Base-by-base conservation (phyloP, 2,113 vertebrate species). In the Gnathonemus echidnorhynchus region DNA sequence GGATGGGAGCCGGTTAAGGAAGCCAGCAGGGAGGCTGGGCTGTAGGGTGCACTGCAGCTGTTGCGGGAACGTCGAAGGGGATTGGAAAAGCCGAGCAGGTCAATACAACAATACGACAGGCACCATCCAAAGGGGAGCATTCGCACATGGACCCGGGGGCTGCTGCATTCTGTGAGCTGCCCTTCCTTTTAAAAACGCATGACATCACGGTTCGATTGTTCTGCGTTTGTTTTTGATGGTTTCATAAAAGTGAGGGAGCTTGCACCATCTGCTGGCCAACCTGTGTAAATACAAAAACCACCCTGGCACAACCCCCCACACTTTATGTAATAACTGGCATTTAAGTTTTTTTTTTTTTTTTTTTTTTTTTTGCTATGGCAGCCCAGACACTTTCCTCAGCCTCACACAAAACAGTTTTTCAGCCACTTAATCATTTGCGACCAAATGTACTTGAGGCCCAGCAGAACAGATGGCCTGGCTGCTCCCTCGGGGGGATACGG, bases 1-100 rank as follows among this genome's bases (percentile, higher is more conserved):
- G 87, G 89, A 45, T 15, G 2, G 89, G 84, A 77, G 5, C 9
- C 46, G 92, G 95, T 93, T 95, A 95, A 94, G 93, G 62, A 39
- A 74, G 62, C 48, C 7, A 7, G 52, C 7, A 8, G 5, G 86
- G 90, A 92, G 86, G n/a, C 13, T 17, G 13, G 15, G 48, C 24
- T 17, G 24, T 6, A 5, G 24, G 6, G 92, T 45, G 52, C 49
- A 89, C 24, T 27, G 53, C 13, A 21, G 11, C 13, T 86, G 2
- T 5, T 17, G 53, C 11, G 15, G 2, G 39, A 21, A 50, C 1
- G 1, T 46, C 53, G 0, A 0, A 50, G n/a, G 46, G 11, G 77
- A 17, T 1, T 2, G 39, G 6, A 83, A 0, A 83, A 83, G 39
- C 19, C 5, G 66, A 11, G 31, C 66, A 15, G 66, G 11, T 13